These are phyloP conservation scores for Cladorhizidae sp. DNA, from an alignment of 37 sponge, comb jelly and placozoan genomes.

Conservation along the genomic window DNA sequence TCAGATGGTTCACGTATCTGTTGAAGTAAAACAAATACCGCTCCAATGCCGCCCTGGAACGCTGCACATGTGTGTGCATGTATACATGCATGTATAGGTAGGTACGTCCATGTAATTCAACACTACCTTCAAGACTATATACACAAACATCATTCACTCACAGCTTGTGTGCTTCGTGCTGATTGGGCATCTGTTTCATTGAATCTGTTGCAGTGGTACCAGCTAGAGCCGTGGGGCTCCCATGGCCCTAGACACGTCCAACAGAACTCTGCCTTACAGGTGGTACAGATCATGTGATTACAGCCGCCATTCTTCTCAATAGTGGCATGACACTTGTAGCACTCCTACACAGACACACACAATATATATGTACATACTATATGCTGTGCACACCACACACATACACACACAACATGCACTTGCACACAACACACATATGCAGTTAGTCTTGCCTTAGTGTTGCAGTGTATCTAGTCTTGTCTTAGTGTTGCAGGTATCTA, in stretches of 20 bases:
- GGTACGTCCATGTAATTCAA: no score
- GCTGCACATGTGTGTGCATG: slow-evolving; percentile 28
- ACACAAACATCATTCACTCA: slow-evolving; percentile 28
- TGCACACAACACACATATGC: no score
- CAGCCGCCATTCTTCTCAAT: slow-evolving; percentile 98
- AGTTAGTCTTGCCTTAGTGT: no score
- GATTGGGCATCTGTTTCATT: slow-evolving; percentile 75
- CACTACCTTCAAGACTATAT: no score
- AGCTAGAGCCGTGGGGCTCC: slow-evolving; percentile 92
- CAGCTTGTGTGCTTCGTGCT: slow-evolving; percentile 79
- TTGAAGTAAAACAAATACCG: slow-evolving; percentile 92
- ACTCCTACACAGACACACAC: no score
- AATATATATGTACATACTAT: no score
- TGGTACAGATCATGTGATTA: slow-evolving; percentile 88
- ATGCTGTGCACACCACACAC: no score
- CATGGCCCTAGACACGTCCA: slow-evolving; percentile 94
- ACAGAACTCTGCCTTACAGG: slow-evolving; percentile 88
- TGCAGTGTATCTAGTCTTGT: no score
- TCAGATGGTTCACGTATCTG: slow-evolving; percentile 85
- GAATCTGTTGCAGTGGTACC: slow-evolving; percentile 94
- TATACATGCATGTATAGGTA: no score
- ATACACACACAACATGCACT: no score
- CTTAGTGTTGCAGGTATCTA: no score
- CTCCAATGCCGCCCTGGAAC: slow-evolving; percentile 75
- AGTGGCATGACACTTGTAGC: slow-evolving; percentile 89